Evolutionary conservation across 2,113 vertebrate species (phyloP), one percentile per base, ranked within the genome.

Genomic region (Cryptomyrus ogoouensis): DNA sequence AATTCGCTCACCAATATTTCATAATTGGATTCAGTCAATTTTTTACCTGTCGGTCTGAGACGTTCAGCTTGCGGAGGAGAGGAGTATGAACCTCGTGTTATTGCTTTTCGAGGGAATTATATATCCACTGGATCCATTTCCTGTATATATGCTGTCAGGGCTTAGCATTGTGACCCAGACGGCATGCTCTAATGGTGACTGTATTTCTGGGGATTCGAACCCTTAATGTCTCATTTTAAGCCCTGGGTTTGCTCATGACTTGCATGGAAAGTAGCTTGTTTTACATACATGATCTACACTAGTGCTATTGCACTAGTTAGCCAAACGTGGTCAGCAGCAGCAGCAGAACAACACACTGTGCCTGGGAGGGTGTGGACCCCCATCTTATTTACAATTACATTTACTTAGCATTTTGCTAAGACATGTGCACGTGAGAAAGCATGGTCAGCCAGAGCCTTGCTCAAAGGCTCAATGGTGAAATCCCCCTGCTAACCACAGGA

Each of bases 161-260:
- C 49, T 83, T 42, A 90, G 44, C 77, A 56, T 83, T 42, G 50
- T 17, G 35, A 53, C 17, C 47, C 49, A 13, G 77, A 58, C 50
- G 10, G 46, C 46, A 88, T 39, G 74, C 39, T 49, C 53, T 83
- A 49, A 53, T 70, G 86, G 35, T 27, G 84, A 88, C 87, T 80
- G 52, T 50, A 90, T 58, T 53, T 88, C 50, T 83, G 66, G 39
- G 80, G 90, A 83, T 85, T 42, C 21, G 39, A 24, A 42, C 62
- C 66, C 39, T 44, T n/a, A 56, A 83, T 56, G 24, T 83, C 53
- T 90, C 21, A 90, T 83, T 83, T 83, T 58, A 56, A 83, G 50
- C 87, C 52, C 70, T 56, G 87, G n/a, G 87, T 80, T 87, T 39
- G 52, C 50, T 88, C 80, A 17, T 46, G 80, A 74, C 49, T 52